Evolutionary conservation across 2,113 vertebrate species (phyloP).

Genomic region (Progne subis): DNA sequence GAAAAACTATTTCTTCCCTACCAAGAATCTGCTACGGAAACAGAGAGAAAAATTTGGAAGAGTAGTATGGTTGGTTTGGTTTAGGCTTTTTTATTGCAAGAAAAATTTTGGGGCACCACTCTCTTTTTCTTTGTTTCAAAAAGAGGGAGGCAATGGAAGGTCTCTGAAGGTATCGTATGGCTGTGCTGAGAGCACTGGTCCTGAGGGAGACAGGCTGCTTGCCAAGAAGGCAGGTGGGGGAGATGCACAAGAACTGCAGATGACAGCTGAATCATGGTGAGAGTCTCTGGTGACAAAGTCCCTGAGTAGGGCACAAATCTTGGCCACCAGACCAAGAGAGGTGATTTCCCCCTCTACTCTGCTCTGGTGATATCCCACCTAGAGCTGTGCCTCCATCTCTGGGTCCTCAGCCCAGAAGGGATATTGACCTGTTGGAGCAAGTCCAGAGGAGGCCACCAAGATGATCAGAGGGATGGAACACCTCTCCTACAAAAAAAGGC

Average conservation of each 20-base stretch:
- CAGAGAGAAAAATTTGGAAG: not conserved
- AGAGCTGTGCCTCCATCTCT: not conserved
- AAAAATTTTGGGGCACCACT: not conserved
- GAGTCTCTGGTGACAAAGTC: not conserved
- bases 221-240: not conserved
- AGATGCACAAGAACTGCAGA: not conserved
- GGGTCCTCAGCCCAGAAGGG: not conserved
- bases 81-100: not conserved
- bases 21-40: not conserved
- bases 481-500: not conserved
- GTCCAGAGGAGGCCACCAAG: not conserved
- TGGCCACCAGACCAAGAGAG: not conserved
- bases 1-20: not conserved
- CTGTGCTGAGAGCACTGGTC: not conserved
- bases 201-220: not conserved
- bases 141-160: not conserved
- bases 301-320: not conserved
- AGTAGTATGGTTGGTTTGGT: not conserved
- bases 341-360: not conserved
- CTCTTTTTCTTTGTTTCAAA: not conserved
- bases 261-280: not conserved
- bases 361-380: not conserved
- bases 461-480: not conserved
- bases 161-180: not conserved
- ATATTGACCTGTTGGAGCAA: not conserved